These are phyloP conservation scores for Hirudo medicinalis DNA, from an alignment of 1,140 invertebrate species.

Conservation along the genomic window DNA sequence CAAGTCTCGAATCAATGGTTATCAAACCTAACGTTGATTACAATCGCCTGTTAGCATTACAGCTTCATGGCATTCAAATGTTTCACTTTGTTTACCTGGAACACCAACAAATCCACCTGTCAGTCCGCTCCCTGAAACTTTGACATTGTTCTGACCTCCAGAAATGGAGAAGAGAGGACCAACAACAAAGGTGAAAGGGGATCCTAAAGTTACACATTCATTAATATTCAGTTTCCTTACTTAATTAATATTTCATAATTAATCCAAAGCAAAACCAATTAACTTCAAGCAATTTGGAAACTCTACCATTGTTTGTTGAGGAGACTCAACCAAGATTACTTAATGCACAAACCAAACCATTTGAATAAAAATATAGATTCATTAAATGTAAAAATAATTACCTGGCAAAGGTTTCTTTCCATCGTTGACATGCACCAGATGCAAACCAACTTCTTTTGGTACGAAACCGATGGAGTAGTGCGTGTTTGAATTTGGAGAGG, in stretches of 20 bases:
- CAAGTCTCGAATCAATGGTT: conserved; percentile 86
- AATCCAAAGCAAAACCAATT: no score
- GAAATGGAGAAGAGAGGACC: conserved; percentile 65
- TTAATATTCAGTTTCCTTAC: not conserved
- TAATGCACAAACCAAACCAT: no score
- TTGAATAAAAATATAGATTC: no score
- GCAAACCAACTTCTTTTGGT: conserved; percentile 80
- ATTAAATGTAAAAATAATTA: conserved; percentile 25
- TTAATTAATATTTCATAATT: no score
- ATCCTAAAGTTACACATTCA: conserved; percentile 25
- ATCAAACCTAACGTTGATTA: conserved; percentile 50
- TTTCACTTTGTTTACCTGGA: conserved; percentile 38
- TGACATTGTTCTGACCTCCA: conserved; percentile 48
- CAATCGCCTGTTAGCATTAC: no score
- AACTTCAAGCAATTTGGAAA: no score
- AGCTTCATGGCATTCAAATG: no score
- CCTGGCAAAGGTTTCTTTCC: conserved; percentile 85
- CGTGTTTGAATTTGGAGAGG: conserved; percentile 36
- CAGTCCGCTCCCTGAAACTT: conserved; percentile 70
- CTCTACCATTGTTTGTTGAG: no score
- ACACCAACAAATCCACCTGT: conserved; percentile 61
- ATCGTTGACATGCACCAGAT: conserved; percentile 81
- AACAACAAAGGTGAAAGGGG: conserved; percentile 42
- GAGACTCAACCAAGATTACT: no score
- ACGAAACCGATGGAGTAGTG: conserved; percentile 82